phyloP scores from a whole-genome alignment of 2,113 vertebrate genomes.

The Nanorana parkeri region DNA sequence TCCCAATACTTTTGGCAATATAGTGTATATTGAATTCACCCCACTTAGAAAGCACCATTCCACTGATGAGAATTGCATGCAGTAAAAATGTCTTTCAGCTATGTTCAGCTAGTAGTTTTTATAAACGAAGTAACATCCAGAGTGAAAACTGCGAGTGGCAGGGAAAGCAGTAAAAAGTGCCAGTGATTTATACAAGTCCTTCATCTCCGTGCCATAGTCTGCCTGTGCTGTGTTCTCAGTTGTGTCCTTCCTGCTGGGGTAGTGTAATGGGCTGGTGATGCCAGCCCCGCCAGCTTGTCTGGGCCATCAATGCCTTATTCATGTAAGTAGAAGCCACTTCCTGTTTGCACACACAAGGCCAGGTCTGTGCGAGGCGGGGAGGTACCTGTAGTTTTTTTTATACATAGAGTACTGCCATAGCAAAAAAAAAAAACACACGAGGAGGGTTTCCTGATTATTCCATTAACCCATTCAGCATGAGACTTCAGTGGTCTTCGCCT shows the following conservation, averaged over 20 bases:
- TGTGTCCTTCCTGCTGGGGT: slow-evolving; percentile 15
- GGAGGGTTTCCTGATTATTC: not conserved
- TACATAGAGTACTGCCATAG: slow-evolving; percentile 4
- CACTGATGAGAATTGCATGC: too few species aligned
- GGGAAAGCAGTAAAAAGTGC: not conserved
- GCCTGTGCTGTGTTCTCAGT: not conserved
- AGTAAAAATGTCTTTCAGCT: too few species aligned
- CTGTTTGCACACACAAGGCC: slow-evolving; percentile 44
- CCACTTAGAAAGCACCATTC: too few species aligned
- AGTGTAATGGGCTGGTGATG: slow-evolving; percentile 35
- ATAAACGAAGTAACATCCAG: not conserved
- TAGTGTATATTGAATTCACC: too few species aligned
- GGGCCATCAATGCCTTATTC: slow-evolving; percentile 51
- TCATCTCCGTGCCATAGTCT: not conserved
- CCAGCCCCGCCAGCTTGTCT: slow-evolving; percentile 47
- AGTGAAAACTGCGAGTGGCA: not conserved
- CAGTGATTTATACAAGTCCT: not conserved
- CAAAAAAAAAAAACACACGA: slow-evolving; percentile 1
- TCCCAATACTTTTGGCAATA: too few species aligned
- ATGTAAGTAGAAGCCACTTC: slow-evolving; percentile 51
- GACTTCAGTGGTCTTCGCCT: not conserved
- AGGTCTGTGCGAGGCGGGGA: slow-evolving; percentile 45
- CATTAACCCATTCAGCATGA: slow-evolving; percentile 3
- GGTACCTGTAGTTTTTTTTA: slow-evolving; percentile 32
- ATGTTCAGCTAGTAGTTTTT: too few species aligned